Evolutionary conservation across 2,113 vertebrate species (phyloP), one percentile per base, ranked within the genome.

Genomic region (Neogale vison): DNA sequence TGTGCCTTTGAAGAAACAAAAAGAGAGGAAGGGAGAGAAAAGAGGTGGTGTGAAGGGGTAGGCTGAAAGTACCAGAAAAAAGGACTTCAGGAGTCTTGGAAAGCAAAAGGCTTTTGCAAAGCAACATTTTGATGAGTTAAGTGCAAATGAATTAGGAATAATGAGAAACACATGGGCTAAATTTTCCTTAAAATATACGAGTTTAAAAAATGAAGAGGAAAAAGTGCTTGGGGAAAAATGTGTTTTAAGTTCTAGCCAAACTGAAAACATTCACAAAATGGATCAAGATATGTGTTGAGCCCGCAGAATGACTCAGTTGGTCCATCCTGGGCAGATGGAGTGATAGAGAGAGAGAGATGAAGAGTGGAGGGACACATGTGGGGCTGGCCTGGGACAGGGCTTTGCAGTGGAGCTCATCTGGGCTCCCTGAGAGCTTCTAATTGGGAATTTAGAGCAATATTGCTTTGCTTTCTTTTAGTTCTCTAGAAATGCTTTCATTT

Each of bases 161-260:
- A 98, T 96, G 94, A 98, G 95, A 98, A 98, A 97, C 97, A 98
- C 94, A 97, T 98, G 98, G 95, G 69, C 97, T 98, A 98, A 98
- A 98, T 98, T 98, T 98, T 97, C 97, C 98, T 97, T 97, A 98
- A 98, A 98, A 98, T 98, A 97, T 91, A 97, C 7, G 95, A 97
- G 98, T 98, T 98, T 98, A 98, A 97, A 98, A 98, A 98, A 98
- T 97, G 98, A 98, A 98, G 93, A 98, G 93, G 97, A 96, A 98
- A 97, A 98, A 97, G 94, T 95, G 93, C 97, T 98, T 96, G 90
- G 85, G 96, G 97, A 96, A 98, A 77, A 98, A 98, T 98, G 97
- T 98, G 98, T 97, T 98, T 98, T 96, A 97, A 92, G 97, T 98
- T 98, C 97, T 92, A 94, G 88, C 91, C 97, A 96, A 98, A 96